A percentile compares a stretch with the other conserved stretches of the same genome.
These are phyloP conservation scores for Promerops cafer DNA, from an alignment of 2,113 vertebrate genomes.

Conservation along the genomic window DNA sequence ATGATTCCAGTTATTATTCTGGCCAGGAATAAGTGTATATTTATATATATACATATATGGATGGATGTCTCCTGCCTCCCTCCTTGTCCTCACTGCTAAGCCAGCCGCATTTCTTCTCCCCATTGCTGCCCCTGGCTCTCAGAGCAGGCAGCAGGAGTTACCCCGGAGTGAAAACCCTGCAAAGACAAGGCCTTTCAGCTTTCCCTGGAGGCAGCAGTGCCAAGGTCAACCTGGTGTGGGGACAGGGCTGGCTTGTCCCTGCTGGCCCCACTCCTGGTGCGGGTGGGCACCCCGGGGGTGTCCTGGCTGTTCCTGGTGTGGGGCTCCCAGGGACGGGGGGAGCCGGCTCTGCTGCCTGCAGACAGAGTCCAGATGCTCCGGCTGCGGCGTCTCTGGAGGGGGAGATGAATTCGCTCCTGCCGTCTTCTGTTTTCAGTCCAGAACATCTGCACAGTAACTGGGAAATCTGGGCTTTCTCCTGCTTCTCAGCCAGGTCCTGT, in stretches of 20 bases:
- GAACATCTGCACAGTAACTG: slow-evolving; percentile 62
- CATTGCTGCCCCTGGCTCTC: rapidly evolving
- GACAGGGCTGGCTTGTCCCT: not conserved
- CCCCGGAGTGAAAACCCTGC: not conserved
- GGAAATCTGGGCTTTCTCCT: slow-evolving; percentile 49
- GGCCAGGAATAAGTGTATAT: not conserved
- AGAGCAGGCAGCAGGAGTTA: not conserved
- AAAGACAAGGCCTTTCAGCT: slow-evolving; percentile 20
- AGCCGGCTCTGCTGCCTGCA: not conserved
- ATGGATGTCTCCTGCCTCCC: not conserved
- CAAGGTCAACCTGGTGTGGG: not conserved
- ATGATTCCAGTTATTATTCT: not conserved
- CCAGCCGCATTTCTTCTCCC: not conserved
- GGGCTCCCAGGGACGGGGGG: not conserved
- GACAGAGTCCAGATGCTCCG: slow-evolving; percentile 51
- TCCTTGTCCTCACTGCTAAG: not conserved
- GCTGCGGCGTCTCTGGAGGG: slow-evolving; percentile 31
- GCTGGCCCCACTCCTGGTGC: rapidly evolving
- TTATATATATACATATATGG: not conserved
- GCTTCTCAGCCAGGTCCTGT: slow-evolving; percentile 58
- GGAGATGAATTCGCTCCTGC: slow-evolving; percentile 22
- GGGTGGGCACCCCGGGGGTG: not conserved
- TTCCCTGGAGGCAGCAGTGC: not conserved
- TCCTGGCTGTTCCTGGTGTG: rapidly evolving
- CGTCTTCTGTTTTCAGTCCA: slow-evolving; percentile 40